Conservation (phyloP, 2,113 vertebrate species). For the Cyphomyrus discorhynchus region DNA sequence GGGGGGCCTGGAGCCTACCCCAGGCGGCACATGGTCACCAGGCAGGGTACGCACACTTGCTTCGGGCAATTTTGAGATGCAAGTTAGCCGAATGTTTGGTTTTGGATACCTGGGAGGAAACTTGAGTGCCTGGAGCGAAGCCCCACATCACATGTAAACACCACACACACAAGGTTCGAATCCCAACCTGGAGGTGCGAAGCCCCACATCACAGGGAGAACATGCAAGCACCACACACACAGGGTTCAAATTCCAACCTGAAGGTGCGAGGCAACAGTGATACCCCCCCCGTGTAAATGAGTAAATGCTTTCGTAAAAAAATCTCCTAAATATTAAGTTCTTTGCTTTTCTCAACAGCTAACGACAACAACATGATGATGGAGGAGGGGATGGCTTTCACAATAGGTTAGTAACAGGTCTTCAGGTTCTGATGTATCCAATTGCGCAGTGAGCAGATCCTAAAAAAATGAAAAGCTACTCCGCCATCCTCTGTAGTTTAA, state of each 20-base stretch:
- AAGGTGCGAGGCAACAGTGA: not conserved
- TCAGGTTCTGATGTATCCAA: not conserved
- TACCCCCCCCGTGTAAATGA: not conserved
- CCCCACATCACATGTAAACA: not conserved
- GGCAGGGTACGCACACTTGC: not conserved
- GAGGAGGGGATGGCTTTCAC: conserved; percentile 70
- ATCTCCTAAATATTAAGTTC: not conserved
- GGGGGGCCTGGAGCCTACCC: not conserved
- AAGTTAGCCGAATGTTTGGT: not conserved
- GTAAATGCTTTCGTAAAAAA: not conserved
- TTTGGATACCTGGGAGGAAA: not conserved
- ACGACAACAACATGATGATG: conserved; percentile 60
- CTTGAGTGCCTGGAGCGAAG: not conserved
- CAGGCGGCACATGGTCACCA: not conserved
- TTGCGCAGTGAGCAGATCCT: not conserved
- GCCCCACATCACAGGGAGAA: not conserved
- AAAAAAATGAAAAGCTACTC: not conserved
- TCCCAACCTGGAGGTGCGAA: not conserved
- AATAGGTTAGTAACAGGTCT: conserved; percentile 45
- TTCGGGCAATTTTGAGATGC: not conserved
- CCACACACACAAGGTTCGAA: not conserved
- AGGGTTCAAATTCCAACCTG: not conserved
- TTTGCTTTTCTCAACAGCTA: conserved; percentile 44
- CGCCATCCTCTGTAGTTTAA: not conserved
- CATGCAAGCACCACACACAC: not conserved